phyloP scores from a whole-genome alignment of 2,888 invertebrate genomes.

The Blastobasis lacticolella region DNA sequence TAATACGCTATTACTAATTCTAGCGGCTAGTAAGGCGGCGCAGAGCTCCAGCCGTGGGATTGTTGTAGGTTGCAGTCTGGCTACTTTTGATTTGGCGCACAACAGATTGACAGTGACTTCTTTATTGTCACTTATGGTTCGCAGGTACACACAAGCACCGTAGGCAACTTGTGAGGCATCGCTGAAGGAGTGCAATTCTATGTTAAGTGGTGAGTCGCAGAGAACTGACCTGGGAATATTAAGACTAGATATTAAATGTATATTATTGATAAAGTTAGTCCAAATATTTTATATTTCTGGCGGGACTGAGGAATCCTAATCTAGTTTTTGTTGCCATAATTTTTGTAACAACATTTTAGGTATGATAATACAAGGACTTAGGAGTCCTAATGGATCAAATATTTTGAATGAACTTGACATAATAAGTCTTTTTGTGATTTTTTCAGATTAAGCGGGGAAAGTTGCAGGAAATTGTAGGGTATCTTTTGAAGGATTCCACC shows the following conservation, averaged over 20 bases:
- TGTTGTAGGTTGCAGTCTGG: slow-evolving; percentile 3
- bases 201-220: neutral
- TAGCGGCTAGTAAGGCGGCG: slow-evolving; percentile 3
- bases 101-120: too few species aligned
- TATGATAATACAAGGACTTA: slow-evolving; percentile 9
- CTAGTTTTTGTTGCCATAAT: slow-evolving; percentile 7
- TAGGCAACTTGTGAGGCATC: neutral
- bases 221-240: slow-evolving; percentile 1
- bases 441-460: neutral
- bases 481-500: slow-evolving; percentile 10
- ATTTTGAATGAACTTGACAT: slow-evolving; percentile 9
- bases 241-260: too few species aligned
- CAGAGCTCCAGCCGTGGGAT: slow-evolving; percentile 9
- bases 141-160: too few species aligned
- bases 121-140: too few species aligned
- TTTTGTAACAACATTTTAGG: slow-evolving; percentile 13
- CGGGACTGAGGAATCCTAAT: slow-evolving; percentile 10
- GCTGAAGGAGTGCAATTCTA: slow-evolving; percentile 5
- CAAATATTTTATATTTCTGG: neutral
- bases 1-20: neutral
- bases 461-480: slow-evolving; percentile 4
- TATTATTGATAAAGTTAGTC: neutral
- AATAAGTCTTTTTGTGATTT: slow-evolving; percentile 11
- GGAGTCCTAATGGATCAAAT: slow-evolving; percentile 10
- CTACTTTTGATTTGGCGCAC: too few species aligned